Base-by-base conservation (phyloP, 2,797 vertebrate genomes). In the Helarctos malayanus region DNA sequence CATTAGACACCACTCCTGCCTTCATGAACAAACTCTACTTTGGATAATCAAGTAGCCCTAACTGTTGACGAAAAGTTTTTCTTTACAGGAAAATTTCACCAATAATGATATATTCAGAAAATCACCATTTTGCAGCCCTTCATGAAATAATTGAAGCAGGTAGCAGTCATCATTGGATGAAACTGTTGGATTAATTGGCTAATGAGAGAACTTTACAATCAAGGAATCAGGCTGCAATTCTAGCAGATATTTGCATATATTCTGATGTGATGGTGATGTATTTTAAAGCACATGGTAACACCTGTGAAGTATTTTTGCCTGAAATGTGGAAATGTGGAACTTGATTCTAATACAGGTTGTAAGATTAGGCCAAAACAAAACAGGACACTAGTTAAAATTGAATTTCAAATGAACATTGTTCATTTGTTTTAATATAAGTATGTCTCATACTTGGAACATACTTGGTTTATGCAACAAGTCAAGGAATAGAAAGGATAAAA, bases 21-120 rank as follows among this genome's bases (percentile, higher is more conserved):
- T 91, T 82, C 25, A 75, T 68, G 38, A 73, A 41, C 15, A 88
- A 35, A 71, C 38, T 80, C 59, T 91, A 19, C 54, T 91, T 89
- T 71, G 19, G 38, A 65, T 94, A 89, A 89, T 73, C 49, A 83
- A 57, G 35, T 61, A 78, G 75, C 38, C 59, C 21, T 93, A 87
- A 19, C 88, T 97, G 32, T 73, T 83, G 56, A 87, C 54, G 71
- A 21, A 81, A 90, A 92, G 23, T 45, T 82, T 83, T 92, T 78
- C 49, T 81, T 54, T 69, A 35, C 2, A 45, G 23, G 54, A 92
- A 38, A 89, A 78, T 93, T 93, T 47, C 27, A 85, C 41, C 86
- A 89, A 89, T 27, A 96, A 63, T 56, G 63, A 88, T 91, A 91
- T n/a, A 57, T 81, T 92, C 41, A 84, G 56, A 92, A 96, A 96